Base-by-base conservation (phyloP, 2,113 vertebrate species). In the Nycticorax nycticorax region DNA sequence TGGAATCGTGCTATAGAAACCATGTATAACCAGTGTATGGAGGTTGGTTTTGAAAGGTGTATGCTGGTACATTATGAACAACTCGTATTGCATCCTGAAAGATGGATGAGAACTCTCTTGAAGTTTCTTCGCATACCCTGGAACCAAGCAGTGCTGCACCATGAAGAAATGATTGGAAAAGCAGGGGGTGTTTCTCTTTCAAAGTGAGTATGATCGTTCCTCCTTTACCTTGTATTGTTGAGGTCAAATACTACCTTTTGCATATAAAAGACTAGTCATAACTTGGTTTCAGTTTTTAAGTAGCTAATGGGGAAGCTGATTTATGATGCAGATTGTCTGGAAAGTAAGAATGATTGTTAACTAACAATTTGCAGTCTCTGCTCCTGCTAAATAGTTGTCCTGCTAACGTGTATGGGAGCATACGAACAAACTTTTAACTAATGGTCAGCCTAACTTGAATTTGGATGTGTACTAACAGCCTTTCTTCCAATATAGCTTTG, bases 1-100 rank as follows among this genome's bases (percentile, higher is more conserved):
- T 99, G 99, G 99, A 99, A 99, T 82, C 99, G 99, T 53, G 99
- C 99, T 23, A 99, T 99, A 86, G 99, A 99, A 88, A 99, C 99
- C 13, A 99, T 99, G 99, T 99, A 99, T 96, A 99, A 98, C 90
- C 99, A 99, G 98, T 99, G 99, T 95, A 95, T 99, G 98, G 99
- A 99, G 86, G 99, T 98, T 19, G 98, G 99, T 0, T 96, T 98
- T 37, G 98, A 98, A 75, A 98, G 98, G 78, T 99, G 99, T 71
- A 98, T 99, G 96, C 97, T 99, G 45, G 97, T 99, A 86, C 99
- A 99, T 90, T 99, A 99, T 0, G 99, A 99, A 73, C 99, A 99
- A 72, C 97, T 99, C 6, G 99, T 99, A 57, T 97, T 99, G 78
- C 99, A 99, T 93, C 99, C 99, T 1, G 99, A 99, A 94, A 98